Evolutionary conservation across 1,140 invertebrate species (phyloP).

Genomic region (Procambarus virginalis): DNA sequence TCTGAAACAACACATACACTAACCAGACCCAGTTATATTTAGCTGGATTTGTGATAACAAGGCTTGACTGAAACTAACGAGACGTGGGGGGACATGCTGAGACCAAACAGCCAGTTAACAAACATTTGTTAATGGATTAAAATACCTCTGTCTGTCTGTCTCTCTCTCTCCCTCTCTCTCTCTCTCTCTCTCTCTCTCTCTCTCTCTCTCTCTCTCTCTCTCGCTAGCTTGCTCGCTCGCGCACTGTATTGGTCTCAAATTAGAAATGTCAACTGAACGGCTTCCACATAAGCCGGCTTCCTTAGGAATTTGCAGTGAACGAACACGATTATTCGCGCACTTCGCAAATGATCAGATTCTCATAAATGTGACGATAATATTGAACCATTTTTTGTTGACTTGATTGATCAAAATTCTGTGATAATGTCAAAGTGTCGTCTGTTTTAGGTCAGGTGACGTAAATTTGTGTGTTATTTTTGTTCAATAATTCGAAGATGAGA

Average conservation of each 20-base stretch:
- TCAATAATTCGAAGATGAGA: no score
- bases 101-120: not conserved
- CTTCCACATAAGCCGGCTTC: not conserved
- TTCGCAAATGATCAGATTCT: not conserved
- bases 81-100: not conserved
- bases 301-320: not conserved
- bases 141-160: not conserved
- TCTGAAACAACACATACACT: no score
- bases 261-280: not conserved
- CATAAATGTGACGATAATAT: no score
- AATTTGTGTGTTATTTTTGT: no score
- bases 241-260: not conserved
- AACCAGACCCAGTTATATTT: no score
- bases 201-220: not conserved
- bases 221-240: no score
- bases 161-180: no score
- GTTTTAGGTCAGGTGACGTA: no score
- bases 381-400: no score
- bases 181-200: no score
- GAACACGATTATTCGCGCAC: not conserved
- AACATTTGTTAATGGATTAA: not conserved
- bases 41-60: not conserved
- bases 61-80: not conserved
- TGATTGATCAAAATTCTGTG: no score
- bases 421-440: no score